Conservation (phyloP, 2,888 invertebrate genomes). For the Helobdella robusta region DNA sequence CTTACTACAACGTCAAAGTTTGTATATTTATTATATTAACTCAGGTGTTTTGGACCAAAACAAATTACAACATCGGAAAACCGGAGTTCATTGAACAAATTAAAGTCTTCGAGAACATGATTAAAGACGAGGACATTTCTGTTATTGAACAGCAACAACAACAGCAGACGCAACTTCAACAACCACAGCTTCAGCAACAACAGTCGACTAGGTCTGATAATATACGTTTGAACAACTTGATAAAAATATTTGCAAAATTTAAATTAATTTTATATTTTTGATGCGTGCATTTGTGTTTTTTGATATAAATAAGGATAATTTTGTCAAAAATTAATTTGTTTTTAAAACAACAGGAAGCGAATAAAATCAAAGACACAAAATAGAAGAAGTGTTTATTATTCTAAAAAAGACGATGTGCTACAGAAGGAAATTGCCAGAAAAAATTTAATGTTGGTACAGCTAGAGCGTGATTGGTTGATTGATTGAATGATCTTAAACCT, state of each 20-base stretch:
- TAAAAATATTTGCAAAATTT: too few species aligned
- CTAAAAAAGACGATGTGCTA: not conserved
- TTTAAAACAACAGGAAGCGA: not conserved
- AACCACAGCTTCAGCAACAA: too few species aligned
- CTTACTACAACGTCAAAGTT: too few species aligned
- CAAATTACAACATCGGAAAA: constrained; percentile 66
- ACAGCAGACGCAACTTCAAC: constrained; percentile 1
- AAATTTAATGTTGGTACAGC: not conserved
- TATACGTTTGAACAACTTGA: too few species aligned
- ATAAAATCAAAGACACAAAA: constrained; percentile 12
- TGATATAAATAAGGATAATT: too few species aligned
- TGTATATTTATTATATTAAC: too few species aligned
- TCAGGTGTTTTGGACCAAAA: constrained; percentile 40
- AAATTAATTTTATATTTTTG: too few species aligned
- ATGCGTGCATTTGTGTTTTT: too few species aligned
- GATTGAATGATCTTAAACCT: not conserved
- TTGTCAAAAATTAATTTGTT: too few species aligned
- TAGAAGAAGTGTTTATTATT: constrained; percentile 19
- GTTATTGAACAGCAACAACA: constrained; percentile 1
- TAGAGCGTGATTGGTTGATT: not conserved
- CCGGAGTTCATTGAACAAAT: constrained; percentile 83
- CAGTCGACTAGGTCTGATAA: constrained; percentile 7
- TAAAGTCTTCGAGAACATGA: constrained; percentile 84
- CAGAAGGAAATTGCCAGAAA: constrained; percentile 12
- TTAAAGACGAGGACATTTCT: constrained; percentile 72